A percentile compares a stretch with the other conserved stretches of the same genome.
Evolutionary conservation across 2,888 invertebrate species (phyloP).

Genomic region (Xiphydria camelus): DNA sequence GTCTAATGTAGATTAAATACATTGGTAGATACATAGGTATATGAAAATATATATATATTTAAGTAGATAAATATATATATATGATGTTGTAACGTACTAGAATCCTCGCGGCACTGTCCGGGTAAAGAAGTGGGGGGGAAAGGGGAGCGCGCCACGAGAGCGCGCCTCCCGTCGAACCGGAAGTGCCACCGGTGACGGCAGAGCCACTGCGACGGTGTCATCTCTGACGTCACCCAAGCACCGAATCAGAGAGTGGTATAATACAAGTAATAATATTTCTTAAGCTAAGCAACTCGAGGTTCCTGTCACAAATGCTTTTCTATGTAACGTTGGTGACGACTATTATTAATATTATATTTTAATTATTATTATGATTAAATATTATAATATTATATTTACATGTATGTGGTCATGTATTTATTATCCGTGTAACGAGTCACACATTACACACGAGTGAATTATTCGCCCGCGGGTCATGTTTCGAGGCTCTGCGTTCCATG

Average conservation of each 20-base stretch:
- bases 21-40: constrained; percentile 24
- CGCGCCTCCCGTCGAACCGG: constrained; percentile 13
- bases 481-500: too few relatives aligned
- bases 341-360: constrained; percentile 51
- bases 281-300: constrained; percentile 54
- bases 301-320: constrained; percentile 54
- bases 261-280: constrained; percentile 52
- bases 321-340: constrained; percentile 50
- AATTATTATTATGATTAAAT: constrained; percentile 34
- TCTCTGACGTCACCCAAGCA: constrained; percentile 8
- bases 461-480: too few relatives aligned
- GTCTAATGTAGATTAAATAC: constrained; percentile 35
- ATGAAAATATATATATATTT: constrained; percentile 29
- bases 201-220: background rate
- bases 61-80: constrained; percentile 31
- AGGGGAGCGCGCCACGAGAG: constrained; percentile 12
- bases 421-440: constrained; percentile 33
- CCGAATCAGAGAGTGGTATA: background rate
- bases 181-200: constrained; percentile 25
- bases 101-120: constrained; percentile 42
- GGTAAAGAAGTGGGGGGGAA: constrained; percentile 14
- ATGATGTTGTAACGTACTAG: constrained; percentile 47
- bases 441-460: too few relatives aligned
- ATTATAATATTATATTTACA: constrained; percentile 44
- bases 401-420: constrained; percentile 41